Base-by-base conservation (phyloP, 2,888 invertebrate genomes). In the Acanthococcus lagerstroemiae region DNA sequence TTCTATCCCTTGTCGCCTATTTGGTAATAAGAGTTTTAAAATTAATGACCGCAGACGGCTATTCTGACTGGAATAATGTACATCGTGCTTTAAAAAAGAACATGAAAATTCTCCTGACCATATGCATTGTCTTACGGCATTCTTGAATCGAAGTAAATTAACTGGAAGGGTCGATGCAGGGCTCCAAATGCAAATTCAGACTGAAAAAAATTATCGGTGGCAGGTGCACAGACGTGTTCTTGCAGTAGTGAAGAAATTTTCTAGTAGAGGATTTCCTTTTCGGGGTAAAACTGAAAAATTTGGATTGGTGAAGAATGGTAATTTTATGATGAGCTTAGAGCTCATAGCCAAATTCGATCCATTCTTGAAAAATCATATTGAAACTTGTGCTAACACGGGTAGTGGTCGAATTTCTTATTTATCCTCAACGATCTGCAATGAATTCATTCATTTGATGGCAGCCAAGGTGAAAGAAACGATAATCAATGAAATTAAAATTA, bases 51-150 rank as follows among this genome's bases (percentile, higher is more conserved):
- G n/a, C 24, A 22, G 37, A 44, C 26, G 66, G 66, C 24, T 58
- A 50, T 50, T 37, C 44, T 50, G 44, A 66, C 50, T 66, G 58
- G 56, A 57, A 58, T 25, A 66, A 66, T 66, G 58, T 58, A 22
- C 30, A 66, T 37, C 24, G 48, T 27, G 37, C n/a, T n/a, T 45
- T 44, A 21, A 58, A 30, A 50, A 15, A 25, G 27, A 19, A 4
- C 66, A 50, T 46, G 66, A 66, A 50, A 58, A 66, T 50, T 66
- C 66, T 19, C 6, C 48, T 45, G 37, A 30, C 9, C 57, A 66
- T 58, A 12, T 24, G 44, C 17, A 22, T 17, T 27, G 25, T 46
- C 30, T 27, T 22, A 48, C 3, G 17, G 50, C 22, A 22, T 58
- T 30, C 12, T 58, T 27, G 12, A 30, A 50, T 19, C 24, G 66